Evolutionary conservation across 2,797 vertebrate genomes (phyloP), one percentile per base, ranked within the genome.

Genomic region (Melanotaenia pygmaea): DNA sequence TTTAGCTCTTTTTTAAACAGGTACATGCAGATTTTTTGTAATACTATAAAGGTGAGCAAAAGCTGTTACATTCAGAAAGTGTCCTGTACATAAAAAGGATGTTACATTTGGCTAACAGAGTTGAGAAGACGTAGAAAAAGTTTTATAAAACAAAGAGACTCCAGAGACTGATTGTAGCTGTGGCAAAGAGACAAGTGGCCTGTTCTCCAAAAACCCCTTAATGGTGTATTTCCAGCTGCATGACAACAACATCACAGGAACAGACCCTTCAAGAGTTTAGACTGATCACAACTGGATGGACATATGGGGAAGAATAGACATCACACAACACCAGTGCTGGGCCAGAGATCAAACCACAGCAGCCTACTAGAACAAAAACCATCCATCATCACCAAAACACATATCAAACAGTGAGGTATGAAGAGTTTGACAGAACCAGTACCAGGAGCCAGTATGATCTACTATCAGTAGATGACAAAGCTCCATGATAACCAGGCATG

Each of bases 231-330:
- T 12, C 54, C 28, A 63, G 26, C 16, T 47, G 40, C 18, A 50
- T 18, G 16, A 18, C 24, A 28, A 62, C 22, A 62, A 30, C 16
- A 47, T 45, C 26, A 32, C 16, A 45, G 28, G 16, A 10, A 32
- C 10, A 63, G 28, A 50, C 10, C 40, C 26, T 12, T 37, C 60
- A 62, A 62, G 37, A 62, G 7, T 20, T 47, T 11, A 32, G 11
- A 51, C 43, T 64, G 28, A 64, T 64, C 62, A 50, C 50, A 16
- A 34, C 28, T 34, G 20, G 43, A 34, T 34, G 43, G 43, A 30
- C 43, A 64, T 50, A 20, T 63, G 28, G 12, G 38, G 18, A 18
- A 47, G 22, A 50, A 63, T 28, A 32, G 16, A 63, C 40, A 20
- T n/a, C 28, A 50, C 54, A 56, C 54, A 56, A 30, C 54, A 30